Conservation (phyloP, 1,140 invertebrate species). For the Cephus cinctus region DNA sequence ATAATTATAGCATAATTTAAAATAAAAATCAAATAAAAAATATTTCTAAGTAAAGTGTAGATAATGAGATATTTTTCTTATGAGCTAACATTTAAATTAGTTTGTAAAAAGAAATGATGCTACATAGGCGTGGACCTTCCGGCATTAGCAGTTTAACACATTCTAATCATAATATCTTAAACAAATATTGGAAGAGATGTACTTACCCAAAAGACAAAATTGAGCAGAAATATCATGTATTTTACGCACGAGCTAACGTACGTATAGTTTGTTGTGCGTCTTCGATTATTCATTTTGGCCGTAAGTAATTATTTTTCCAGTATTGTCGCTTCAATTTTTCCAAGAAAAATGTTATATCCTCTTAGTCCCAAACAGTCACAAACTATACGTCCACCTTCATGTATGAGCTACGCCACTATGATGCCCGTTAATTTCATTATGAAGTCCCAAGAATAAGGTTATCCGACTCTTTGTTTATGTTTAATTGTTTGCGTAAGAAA, state of each 20-base stretch:
- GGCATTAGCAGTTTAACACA: too few relatives aligned
- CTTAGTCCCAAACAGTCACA: background rate
- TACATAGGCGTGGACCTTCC: too few relatives aligned
- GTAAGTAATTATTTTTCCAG: background rate
- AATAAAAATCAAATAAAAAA: too few relatives aligned
- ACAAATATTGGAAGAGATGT: too few relatives aligned
- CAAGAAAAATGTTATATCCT: background rate
- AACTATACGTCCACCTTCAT: background rate
- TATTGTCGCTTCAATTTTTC: slow-evolving; percentile 1
- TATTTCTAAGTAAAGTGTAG: too few relatives aligned
- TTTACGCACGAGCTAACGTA: slow-evolving; percentile 91
- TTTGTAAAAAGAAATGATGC: too few relatives aligned
- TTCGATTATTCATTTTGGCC: slow-evolving; percentile 47
- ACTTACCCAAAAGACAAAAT: slow-evolving; percentile 91
- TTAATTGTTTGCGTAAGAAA: background rate
- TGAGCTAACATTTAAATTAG: too few relatives aligned
- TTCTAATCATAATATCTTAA: too few relatives aligned
- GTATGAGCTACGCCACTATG: background rate
- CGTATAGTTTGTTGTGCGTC: slow-evolving; percentile 60
- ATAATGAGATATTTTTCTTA: too few relatives aligned
- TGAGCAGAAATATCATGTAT: slow-evolving; percentile 90
- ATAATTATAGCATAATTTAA: too few relatives aligned
- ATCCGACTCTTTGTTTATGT: background rate
- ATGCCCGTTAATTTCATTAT: background rate
- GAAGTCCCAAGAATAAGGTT: background rate